phyloP scores from a whole-genome alignment of 2,113 vertebrate genomes.

The Noturus placidus region DNA sequence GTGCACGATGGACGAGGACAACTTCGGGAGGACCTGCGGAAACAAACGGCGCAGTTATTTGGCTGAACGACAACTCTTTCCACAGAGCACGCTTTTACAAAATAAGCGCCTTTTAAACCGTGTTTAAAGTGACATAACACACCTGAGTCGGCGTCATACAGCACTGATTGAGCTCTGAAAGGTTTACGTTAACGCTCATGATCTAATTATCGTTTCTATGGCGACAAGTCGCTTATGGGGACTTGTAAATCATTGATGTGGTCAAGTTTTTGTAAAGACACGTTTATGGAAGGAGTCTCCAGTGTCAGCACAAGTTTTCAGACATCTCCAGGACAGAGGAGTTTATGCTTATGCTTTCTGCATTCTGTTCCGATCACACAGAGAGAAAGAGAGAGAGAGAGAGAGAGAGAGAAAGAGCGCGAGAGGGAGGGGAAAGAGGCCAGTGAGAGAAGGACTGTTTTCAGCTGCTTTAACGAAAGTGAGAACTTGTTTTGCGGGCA shows the following conservation, averaged over 20 bases:
- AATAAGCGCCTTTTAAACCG: rapidly evolving
- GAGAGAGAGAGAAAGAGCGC: neutral
- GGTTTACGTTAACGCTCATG: neutral
- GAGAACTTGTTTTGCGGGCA: too few species aligned
- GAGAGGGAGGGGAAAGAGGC: too few species aligned
- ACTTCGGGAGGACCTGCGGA: constrained; percentile 91
- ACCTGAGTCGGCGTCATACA: neutral
- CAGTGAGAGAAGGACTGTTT: neutral
- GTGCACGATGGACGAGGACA: constrained; percentile 93
- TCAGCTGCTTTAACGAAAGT: too few species aligned
- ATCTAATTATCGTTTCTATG: neutral
- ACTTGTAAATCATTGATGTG: neutral
- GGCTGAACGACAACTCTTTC: neutral
- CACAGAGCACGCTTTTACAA: neutral
- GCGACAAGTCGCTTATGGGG: neutral
- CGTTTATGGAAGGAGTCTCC: neutral
- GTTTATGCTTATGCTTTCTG: neutral
- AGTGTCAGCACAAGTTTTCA: neutral
- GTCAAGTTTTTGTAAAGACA: neutral
- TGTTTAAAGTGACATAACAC: neutral
- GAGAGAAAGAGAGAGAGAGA: neutral
- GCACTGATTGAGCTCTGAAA: neutral
- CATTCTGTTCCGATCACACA: too few species aligned
- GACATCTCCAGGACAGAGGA: neutral
- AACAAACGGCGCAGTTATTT: neutral